phyloP scores from a whole-genome alignment of 2,888 invertebrate species.

The Watsonalla cultraria region DNA sequence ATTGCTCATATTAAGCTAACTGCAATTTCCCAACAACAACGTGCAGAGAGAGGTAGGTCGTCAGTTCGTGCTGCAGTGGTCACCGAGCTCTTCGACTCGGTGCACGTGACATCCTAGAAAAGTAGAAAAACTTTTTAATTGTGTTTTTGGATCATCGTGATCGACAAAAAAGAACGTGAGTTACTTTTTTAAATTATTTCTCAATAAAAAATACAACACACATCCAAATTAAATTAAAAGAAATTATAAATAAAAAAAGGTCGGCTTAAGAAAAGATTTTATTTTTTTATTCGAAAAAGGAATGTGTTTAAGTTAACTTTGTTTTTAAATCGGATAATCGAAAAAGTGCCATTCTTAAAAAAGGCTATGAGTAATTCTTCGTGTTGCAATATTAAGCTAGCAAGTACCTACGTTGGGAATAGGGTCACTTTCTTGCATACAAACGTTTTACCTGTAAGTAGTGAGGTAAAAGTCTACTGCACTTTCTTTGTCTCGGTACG shows the following conservation, averaged over 20 bases:
- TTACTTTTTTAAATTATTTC: background rate
- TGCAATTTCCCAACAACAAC: slow-evolving; percentile 56
- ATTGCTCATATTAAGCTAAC: slow-evolving; percentile 13
- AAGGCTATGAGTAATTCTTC: too few relatives aligned
- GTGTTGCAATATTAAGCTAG: background rate
- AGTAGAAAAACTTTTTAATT: slow-evolving; percentile 20
- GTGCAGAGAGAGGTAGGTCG: slow-evolving; percentile 40
- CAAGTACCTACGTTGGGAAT: background rate
- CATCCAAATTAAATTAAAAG: too few relatives aligned
- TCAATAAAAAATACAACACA: too few relatives aligned
- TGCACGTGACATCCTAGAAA: slow-evolving; percentile 28
- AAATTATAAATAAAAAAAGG: too few relatives aligned
- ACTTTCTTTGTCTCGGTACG: background rate
- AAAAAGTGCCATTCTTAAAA: too few relatives aligned
- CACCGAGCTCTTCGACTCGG: slow-evolving; percentile 38
- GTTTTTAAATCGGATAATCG: too few relatives aligned
- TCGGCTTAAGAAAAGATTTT: too few relatives aligned
- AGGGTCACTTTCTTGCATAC: background rate
- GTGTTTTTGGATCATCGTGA: slow-evolving; percentile 9
- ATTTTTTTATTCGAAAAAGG: too few relatives aligned
- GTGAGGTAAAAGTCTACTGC: background rate
- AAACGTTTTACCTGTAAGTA: background rate
- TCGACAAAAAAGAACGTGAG: background rate
- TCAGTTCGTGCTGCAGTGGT: slow-evolving; percentile 15
- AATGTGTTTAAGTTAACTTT: too few relatives aligned